These are phyloP conservation scores for Erethizon dorsatum DNA, from an alignment of 2,797 vertebrate species.

Conservation along the genomic window DNA sequence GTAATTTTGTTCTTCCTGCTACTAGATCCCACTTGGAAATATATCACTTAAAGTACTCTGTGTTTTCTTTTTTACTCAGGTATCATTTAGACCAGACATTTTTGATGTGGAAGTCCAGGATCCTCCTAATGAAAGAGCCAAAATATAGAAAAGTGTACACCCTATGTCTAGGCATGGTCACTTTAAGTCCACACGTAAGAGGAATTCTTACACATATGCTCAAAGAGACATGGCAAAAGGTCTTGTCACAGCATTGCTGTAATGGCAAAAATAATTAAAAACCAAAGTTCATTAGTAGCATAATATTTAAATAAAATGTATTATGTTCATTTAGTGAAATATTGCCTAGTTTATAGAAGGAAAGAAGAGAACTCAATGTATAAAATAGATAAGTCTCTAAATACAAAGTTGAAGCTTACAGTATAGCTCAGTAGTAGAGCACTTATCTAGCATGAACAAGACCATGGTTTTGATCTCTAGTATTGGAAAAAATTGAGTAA, in stretches of 20 bases:
- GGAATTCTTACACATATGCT: not conserved
- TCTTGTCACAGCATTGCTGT: not conserved
- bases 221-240: not conserved
- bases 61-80: not conserved
- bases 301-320: slow-evolving; percentile 11
- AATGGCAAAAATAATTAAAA: not conserved
- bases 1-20: not conserved
- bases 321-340: not conserved
- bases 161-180: accelerated
- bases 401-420: not conserved
- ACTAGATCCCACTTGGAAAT: not conserved
- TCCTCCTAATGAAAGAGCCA: not conserved
- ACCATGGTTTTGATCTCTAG: not conserved
- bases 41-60: not conserved
- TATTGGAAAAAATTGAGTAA: not conserved
- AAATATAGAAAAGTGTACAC: not conserved
- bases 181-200: not conserved
- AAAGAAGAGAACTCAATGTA: not conserved
- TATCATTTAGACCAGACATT: not conserved
- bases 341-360: not conserved
- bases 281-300: not conserved
- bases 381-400: not conserved
- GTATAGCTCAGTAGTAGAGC: too few species aligned
- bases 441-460: not conserved
- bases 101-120: not conserved